Base-by-base conservation (phyloP, 2,888 invertebrate species). In the Syrista parreyssii region DNA sequence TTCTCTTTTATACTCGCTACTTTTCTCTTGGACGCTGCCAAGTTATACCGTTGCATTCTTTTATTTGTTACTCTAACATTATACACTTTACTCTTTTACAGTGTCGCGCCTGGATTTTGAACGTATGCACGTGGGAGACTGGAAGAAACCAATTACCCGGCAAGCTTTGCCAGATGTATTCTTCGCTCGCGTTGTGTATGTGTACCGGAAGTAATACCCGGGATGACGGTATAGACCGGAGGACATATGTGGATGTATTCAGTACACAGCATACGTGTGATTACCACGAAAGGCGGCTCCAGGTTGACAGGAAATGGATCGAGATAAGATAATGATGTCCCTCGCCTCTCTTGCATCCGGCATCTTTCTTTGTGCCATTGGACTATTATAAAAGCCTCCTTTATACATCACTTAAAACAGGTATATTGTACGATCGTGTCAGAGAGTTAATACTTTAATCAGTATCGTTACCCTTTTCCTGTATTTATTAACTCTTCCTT, bases 271-370 rank as follows among this genome's bases (percentile, higher is more conserved):
- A 69, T 78, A 79, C 75, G 80, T 80, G 81, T 82, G 84, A 83
- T 84, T 82, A 84, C 83, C 79, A 85, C 85, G 87, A 86, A 84
- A 87, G 85, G 76, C 80, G 78, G 85, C 84, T 85, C 85, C 88
- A 88, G 88, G 88, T 88, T 88, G 89, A 89, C 88, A 89, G 89
- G 88, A 89, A 89, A 88, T 87, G 88, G 87, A 88, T 88, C 84
- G 87, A 88, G 89, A 89, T 89, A 89, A 89, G 88, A 89, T 89
- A 89, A 89, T 88, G 82, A 83, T 83, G 84, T 84, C 83, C 86
- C 85, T 86, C 83, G 82, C 86, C 84, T 84, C 83, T 82, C 84
- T 76, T 81, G 82, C 83, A 84, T 84, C 88, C 88, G 88, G 88
- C 86, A 85, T 86, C 86, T 88, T 89, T 87, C 88, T 86, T 88